These are phyloP conservation scores for Junonia oenone DNA, from an alignment of 2,888 invertebrate species.

Conservation along the genomic window DNA sequence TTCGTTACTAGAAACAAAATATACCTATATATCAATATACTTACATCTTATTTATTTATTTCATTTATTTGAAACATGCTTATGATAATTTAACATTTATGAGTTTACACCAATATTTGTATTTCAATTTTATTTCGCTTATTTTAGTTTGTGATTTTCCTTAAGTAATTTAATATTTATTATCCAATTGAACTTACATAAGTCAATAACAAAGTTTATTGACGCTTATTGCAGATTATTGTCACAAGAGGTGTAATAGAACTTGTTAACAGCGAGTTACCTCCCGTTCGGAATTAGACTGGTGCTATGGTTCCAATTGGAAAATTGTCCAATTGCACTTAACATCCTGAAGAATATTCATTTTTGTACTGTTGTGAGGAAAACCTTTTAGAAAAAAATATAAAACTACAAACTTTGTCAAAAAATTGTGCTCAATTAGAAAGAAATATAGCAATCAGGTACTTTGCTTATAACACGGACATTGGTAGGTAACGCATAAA, in stretches of 20 bases:
- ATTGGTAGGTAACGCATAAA: too few species aligned
- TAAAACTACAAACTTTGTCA: not conserved
- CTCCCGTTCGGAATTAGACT: slow-evolving; percentile 58
- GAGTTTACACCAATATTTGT: too few species aligned
- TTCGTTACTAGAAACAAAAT: too few species aligned
- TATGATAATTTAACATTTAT: too few species aligned
- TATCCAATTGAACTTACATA: not conserved
- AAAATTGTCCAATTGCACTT: slow-evolving; percentile 75
- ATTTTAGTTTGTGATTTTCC: not conserved
- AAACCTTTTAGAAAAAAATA: not conserved
- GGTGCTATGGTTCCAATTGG: slow-evolving; percentile 63
- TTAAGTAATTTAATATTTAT: not conserved
- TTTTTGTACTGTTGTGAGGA: slow-evolving; percentile 29
- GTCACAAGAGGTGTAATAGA: slow-evolving; percentile 15
- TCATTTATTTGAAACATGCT: too few species aligned
- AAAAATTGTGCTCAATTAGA: too few species aligned
- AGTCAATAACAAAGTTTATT: not conserved
- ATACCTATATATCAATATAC: too few species aligned
- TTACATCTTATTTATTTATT: too few species aligned
- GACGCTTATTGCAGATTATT: slow-evolving; percentile 25
- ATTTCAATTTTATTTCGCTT: too few species aligned
- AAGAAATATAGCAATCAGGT: too few species aligned
- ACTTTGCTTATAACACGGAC: too few species aligned
- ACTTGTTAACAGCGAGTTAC: slow-evolving; percentile 26
- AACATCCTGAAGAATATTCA: slow-evolving; percentile 62